Percentiles rank a stretch among this genome's conserved stretches.
phyloP scores from a whole-genome alignment of 2,113 vertebrate genomes.

The Psophia crepitans region DNA sequence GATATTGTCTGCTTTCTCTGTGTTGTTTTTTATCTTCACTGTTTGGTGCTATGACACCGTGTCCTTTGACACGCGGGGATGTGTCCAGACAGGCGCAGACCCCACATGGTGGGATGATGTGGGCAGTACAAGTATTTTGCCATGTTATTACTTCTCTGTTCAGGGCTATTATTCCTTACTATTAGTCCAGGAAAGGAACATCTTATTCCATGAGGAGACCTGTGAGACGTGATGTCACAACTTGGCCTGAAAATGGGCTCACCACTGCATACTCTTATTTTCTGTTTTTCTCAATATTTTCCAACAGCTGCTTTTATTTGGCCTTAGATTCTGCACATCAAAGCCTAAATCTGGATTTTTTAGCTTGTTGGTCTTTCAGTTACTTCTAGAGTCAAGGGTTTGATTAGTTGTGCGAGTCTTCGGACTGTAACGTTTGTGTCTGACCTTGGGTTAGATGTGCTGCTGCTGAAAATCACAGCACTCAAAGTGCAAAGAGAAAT shows the following conservation, averaged over 20 bases:
- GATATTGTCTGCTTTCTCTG: accelerated
- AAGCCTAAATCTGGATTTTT: not conserved
- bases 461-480: not conserved
- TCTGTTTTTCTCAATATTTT: not conserved
- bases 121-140: not conserved
- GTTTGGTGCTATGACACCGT: not conserved
- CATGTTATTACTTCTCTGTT: not conserved
- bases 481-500: not conserved
- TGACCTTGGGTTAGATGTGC: not conserved
- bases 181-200: not conserved
- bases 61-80: accelerated
- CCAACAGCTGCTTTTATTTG: not conserved
- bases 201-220: not conserved
- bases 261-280: not conserved
- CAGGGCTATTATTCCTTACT: not conserved
- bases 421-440: accelerated
- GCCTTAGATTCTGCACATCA: not conserved
- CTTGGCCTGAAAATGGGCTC: not conserved
- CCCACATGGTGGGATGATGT: not conserved
- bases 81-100: not conserved
- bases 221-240: not conserved
- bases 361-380: not conserved
- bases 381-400: not conserved
- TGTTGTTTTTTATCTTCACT: not conserved
- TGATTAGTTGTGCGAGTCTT: accelerated